Base-by-base conservation (phyloP, 2,888 invertebrate species). In the Diloba caeruleocephala region DNA sequence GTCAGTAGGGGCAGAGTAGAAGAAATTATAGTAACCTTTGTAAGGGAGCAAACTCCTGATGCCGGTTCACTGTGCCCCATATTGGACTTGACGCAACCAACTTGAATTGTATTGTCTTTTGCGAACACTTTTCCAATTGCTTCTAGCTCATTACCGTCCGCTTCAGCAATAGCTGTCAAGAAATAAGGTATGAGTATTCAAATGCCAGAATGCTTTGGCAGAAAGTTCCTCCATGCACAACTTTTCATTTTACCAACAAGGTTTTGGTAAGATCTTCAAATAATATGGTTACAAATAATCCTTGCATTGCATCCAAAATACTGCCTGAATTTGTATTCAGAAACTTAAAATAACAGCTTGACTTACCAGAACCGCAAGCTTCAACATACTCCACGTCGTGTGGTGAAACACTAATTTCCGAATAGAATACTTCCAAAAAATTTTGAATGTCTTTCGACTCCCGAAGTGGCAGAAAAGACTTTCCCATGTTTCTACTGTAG, bases 391-490 rank as follows among this genome's bases (percentile, higher is more conserved):
- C 36, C 2, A 46, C 36, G 8, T 21, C 48, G n/a, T 13, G 13
- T n/a, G 50, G 50, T 12, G 33, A 43, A 2, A 50, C 29, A 10
- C 36, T 45, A 3, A 31, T 29, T 29, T 50, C 36, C 3, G 12
- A n/a, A 25, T 50, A 50, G 19, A 46, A 50, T 31, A 36, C 29
- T 23, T 46, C 4, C 10, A 46, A 19, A 36, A 50, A 50, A 17
- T 29, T n/a, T 17, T 36, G 15, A 3, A 34, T 5, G 12, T 45
- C 46, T 17, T 31, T 4, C 23, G 48, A n/a, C 5, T 50, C 23
- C 3, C 29, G 34, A 8, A 50, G 23, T 7, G 48, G 12, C 10
- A 36, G 23, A 9, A 50, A 50, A n/a, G n/a, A n/a, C n/a, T n/a
- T n/a, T n/a, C n/a, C n/a, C n/a, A n/a, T n/a, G n/a, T n/a, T n/a